phyloP scores from a whole-genome alignment of 1,140 invertebrate genomes.

The Tribolium castaneum region DNA sequence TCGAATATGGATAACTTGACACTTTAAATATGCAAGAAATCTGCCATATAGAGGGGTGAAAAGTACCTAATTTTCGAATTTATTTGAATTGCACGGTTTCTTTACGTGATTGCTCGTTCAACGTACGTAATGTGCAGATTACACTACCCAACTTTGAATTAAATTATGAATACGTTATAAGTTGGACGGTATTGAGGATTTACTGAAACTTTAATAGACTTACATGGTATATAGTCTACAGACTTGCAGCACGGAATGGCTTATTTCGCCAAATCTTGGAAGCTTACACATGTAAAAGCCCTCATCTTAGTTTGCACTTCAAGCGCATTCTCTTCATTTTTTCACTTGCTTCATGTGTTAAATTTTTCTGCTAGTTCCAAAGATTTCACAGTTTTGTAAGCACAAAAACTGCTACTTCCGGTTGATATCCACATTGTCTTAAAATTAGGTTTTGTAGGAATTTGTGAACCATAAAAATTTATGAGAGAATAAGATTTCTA shows the following conservation, averaged over 20 bases:
- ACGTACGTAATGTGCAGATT: background rate
- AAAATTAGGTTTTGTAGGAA: background rate
- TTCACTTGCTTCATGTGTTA: background rate
- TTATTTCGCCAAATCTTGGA: background rate
- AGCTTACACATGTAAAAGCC: background rate
- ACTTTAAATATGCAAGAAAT: constrained; percentile 39
- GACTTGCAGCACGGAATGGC: background rate
- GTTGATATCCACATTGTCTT: background rate
- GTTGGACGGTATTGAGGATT: background rate
- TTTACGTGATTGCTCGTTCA: constrained; percentile 1
- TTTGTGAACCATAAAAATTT: too few relatives aligned
- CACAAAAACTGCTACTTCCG: background rate
- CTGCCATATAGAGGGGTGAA: background rate
- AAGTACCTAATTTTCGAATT: constrained; percentile 18
- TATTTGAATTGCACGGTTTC: constrained; percentile 14
- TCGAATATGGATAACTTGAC: constrained; percentile 37
- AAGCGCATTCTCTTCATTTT: background rate
- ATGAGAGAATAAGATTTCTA: background rate
- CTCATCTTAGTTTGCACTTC: too few relatives aligned
- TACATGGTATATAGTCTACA: background rate
- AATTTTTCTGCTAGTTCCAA: too few relatives aligned
- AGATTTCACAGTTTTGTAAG: background rate
- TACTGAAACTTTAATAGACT: background rate
- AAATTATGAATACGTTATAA: constrained; percentile 4
- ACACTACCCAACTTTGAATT: background rate